Percentiles rank a stretch among this genome's conserved stretches.
Evolutionary conservation across 2,113 vertebrate species (phyloP).

Genomic region (Hippoglossus stenolepis): DNA sequence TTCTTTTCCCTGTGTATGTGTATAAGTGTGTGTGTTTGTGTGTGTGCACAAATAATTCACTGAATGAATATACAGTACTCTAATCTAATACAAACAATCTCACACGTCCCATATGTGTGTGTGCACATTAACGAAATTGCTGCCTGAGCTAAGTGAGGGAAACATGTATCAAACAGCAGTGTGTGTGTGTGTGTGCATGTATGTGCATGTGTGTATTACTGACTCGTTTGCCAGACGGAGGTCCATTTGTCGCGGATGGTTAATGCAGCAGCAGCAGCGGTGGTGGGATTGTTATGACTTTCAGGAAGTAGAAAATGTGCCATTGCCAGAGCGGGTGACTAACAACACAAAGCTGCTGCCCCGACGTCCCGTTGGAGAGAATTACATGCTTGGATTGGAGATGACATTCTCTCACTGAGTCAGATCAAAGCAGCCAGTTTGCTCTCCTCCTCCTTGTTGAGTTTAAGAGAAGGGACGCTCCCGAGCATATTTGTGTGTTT

Average conservation of each 20-base stretch:
- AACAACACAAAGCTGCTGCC: constrained; percentile 46
- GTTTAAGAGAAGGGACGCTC: constrained; percentile 13
- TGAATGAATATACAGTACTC: constrained; percentile 29
- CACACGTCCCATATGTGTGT: constrained; percentile 12
- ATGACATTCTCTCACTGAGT: constrained; percentile 50
- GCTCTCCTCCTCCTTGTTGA: constrained; percentile 24
- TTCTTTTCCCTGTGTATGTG: no score
- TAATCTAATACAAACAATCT: constrained; percentile 18
- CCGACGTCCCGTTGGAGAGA: constrained; percentile 44
- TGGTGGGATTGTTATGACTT: constrained; percentile 52
- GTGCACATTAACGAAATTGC: no score
- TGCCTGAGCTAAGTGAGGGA: background rate
- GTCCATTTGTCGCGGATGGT: constrained; percentile 55
- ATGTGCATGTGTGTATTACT: constrained; percentile 7
- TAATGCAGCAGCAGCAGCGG: constrained; percentile 47
- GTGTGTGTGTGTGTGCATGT: constrained; percentile 8
- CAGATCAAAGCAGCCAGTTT: constrained; percentile 49
- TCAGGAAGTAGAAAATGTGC: constrained; percentile 53
- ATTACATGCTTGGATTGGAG: constrained; percentile 45
- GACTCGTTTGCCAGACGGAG: constrained; percentile 35
- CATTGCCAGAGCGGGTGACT: constrained; percentile 40
- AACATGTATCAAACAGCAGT: constrained; percentile 7
- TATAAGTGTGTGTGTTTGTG: no score
- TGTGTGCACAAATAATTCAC: background rate
- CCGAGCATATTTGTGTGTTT: background rate